These are phyloP conservation scores for Aproaerema taeniolella DNA, from an alignment of 2,888 invertebrate species.

Conservation along the genomic window DNA sequence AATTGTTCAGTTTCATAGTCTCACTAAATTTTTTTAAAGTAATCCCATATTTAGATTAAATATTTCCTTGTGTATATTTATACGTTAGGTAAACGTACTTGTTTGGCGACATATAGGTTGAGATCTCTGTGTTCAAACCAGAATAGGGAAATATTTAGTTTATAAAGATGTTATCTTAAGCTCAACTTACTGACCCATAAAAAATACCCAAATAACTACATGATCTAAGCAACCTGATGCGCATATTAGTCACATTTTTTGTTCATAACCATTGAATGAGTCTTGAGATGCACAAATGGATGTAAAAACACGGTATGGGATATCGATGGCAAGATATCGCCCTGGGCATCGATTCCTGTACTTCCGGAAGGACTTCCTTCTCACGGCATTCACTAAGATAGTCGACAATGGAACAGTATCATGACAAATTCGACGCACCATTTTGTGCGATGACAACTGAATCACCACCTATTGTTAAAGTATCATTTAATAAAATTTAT, in stretches of 20 bases:
- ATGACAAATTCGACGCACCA: conserved; percentile 72
- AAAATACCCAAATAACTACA: no score
- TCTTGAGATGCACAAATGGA: conserved; percentile 29
- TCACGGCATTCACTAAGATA: conserved; percentile 56
- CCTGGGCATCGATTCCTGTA: conserved; percentile 52
- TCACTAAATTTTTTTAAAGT: no score
- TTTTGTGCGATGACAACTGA: conserved; percentile 55
- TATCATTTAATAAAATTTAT: conserved; percentile 66
- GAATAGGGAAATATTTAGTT: no score
- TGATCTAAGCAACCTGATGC: conserved; percentile 3
- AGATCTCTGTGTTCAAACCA: no score
- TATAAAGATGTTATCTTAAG: no score
- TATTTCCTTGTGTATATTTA: no score
- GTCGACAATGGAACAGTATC: conserved; percentile 57
- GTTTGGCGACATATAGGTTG: no score
- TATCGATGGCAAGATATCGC: conserved; percentile 65
- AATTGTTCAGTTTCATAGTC: no score
- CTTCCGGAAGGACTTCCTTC: conserved; percentile 72
- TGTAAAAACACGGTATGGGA: conserved; percentile 50
- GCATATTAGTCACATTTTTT: neutral
- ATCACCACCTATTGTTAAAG: conserved; percentile 44
- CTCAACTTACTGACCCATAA: no score
- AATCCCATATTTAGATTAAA: no score
- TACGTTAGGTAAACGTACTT: no score
- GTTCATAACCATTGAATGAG: conserved; percentile 27